Percentiles rank a stretch among this genome's conserved stretches.
phyloP scores from a whole-genome alignment of 2,888 invertebrate genomes.

The Parascotia fuliginaria region DNA sequence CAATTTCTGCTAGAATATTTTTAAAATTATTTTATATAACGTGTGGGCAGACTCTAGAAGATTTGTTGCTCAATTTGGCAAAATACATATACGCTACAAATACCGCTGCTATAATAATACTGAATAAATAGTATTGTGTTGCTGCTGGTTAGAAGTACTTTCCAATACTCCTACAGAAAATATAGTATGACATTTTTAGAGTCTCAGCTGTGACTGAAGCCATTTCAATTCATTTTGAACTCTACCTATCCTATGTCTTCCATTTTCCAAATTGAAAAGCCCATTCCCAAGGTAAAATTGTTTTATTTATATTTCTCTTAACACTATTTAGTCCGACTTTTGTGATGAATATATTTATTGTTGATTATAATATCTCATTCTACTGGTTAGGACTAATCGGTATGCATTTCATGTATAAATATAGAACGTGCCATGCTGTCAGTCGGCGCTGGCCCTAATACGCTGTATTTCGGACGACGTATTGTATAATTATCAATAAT shows the following conservation, averaged over 20 bases:
- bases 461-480: too few species aligned
- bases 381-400: too few species aligned
- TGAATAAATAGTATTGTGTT: too few species aligned
- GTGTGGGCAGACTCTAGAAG: too few species aligned
- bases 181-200: not conserved
- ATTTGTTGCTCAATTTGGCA: too few species aligned
- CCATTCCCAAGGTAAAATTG: not conserved
- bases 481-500: too few species aligned
- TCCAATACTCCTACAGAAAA: too few species aligned
- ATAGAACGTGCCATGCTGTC: too few species aligned
- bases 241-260: not conserved
- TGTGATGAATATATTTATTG: not conserved
- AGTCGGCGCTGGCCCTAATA: too few species aligned
- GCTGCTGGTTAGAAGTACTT: too few species aligned
- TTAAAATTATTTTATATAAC: not conserved
- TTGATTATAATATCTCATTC: not conserved
- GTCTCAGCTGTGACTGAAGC: not conserved
- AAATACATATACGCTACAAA: too few species aligned
- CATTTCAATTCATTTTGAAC: not conserved
- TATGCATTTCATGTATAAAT: too few species aligned
- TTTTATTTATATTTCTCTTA: not conserved
- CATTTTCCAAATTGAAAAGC: not conserved
- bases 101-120: not conserved
- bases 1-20: not conserved
- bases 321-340: not conserved